These are phyloP conservation scores for Streptopelia turtur DNA, from an alignment of 2,797 vertebrate species.

Conservation along the genomic window DNA sequence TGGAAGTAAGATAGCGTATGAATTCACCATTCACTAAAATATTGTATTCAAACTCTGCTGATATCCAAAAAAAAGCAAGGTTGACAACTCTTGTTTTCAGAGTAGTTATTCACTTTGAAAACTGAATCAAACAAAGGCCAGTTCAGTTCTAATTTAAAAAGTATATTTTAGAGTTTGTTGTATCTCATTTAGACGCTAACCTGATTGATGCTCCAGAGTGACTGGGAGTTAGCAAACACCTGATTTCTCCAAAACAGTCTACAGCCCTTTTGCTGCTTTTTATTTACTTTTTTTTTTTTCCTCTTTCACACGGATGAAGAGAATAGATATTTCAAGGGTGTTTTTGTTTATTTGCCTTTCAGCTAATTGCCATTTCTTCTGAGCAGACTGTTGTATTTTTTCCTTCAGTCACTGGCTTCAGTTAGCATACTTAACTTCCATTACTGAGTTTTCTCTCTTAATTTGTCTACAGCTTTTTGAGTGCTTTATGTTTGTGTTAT, in stretches of 20 bases:
- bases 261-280: background rate
- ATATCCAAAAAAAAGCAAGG: background rate
- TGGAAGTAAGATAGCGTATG: background rate
- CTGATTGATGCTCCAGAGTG: background rate
- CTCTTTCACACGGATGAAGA: background rate
- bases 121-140: background rate
- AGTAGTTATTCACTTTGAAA: background rate
- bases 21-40: background rate
- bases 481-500: background rate
- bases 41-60: background rate
- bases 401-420: background rate
- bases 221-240: background rate
- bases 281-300: background rate
- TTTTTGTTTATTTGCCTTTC: background rate
- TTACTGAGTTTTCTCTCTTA: background rate
- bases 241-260: background rate
- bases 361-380: background rate
- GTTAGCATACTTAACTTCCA: background rate
- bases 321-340: fast-evolving
- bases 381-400: background rate
- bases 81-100: background rate
- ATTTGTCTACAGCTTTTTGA: background rate
- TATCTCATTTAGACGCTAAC: background rate
- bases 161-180: background rate
- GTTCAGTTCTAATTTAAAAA: background rate